phyloP scores from a whole-genome alignment of 2,888 invertebrate genomes.

The Spisula solida region DNA sequence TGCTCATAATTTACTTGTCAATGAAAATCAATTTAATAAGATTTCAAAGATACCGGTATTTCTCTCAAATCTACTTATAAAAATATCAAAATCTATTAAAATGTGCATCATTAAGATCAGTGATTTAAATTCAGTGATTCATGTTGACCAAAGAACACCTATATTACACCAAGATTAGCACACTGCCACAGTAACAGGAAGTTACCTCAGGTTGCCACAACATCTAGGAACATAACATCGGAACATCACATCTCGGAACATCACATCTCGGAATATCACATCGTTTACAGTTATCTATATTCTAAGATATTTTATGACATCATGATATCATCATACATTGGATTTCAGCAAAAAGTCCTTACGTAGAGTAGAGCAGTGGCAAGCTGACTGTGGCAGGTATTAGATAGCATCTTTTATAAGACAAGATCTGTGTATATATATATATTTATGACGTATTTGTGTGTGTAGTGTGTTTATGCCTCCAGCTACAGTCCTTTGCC shows the following conservation, averaged over 20 bases:
- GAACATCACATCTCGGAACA: no score
- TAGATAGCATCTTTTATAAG: conserved; percentile 31
- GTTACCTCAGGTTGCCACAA: background rate
- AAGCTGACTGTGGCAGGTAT: background rate
- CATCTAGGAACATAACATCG: background rate
- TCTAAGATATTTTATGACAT: conserved; percentile 20
- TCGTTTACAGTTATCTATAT: background rate
- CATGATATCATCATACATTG: conserved; percentile 9
- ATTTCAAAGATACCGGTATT: no score
- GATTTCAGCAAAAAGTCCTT: conserved; percentile 24
- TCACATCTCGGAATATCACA: background rate
- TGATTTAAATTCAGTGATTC: no score
- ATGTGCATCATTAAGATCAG: no score
- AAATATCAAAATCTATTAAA: no score
- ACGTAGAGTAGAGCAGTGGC: background rate
- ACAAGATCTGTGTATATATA: conserved; percentile 49
- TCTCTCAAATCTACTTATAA: no score
- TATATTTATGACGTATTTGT: conserved; percentile 31
- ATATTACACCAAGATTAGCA: background rate
- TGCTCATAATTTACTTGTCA: no score
- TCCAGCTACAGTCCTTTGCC: conserved; percentile 48
- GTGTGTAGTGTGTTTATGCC: conserved; percentile 48
- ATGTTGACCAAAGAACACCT: background rate
- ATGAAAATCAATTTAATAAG: no score
- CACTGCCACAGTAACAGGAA: conserved; percentile 15